A percentile compares a stretch with the other conserved stretches of the same genome.
Conservation (phyloP, 2,888 invertebrate species). For the Papilio demoleus region DNA sequence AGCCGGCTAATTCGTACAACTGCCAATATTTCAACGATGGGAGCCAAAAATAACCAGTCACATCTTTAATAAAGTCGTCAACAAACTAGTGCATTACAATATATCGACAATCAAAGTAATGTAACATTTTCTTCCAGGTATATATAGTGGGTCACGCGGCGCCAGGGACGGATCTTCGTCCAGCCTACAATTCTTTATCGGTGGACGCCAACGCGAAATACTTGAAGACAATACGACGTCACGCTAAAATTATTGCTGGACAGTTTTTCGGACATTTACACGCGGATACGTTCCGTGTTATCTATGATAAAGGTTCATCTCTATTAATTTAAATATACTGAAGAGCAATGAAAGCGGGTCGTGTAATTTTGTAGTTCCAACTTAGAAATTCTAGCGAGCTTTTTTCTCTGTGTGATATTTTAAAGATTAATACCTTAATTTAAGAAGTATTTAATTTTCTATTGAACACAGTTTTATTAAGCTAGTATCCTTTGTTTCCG, state of each 20-base stretch:
- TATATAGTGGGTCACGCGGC: constrained; percentile 96
- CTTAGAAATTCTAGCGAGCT: too few species aligned
- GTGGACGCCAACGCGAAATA: constrained; percentile 91
- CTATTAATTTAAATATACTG: not conserved
- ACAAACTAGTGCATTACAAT: not conserved
- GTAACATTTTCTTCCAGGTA: constrained; percentile 82
- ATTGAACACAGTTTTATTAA: too few species aligned
- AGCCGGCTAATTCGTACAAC: too few species aligned
- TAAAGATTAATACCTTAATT: too few species aligned
- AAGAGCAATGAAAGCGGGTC: too few species aligned
- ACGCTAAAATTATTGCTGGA: constrained; percentile 92
- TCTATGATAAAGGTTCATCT: constrained; percentile 89
- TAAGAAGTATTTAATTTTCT: too few species aligned
- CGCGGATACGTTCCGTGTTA: constrained; percentile 94
- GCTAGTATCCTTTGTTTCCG: too few species aligned
- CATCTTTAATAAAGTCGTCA: not conserved
- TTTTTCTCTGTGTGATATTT: too few species aligned
- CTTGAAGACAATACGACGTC: constrained; percentile 88
- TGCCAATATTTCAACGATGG: too few species aligned
- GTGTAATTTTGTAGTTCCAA: too few species aligned
- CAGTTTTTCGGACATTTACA: constrained; percentile 97
- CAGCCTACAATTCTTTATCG: constrained; percentile 87
- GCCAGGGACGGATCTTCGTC: constrained; percentile 93
- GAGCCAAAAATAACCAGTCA: too few species aligned
- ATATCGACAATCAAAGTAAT: not conserved